A percentile compares a stretch with the other conserved stretches of the same genome.
Conservation (phyloP, 1,140 invertebrate species). For the Mylabris phalerata region DNA sequence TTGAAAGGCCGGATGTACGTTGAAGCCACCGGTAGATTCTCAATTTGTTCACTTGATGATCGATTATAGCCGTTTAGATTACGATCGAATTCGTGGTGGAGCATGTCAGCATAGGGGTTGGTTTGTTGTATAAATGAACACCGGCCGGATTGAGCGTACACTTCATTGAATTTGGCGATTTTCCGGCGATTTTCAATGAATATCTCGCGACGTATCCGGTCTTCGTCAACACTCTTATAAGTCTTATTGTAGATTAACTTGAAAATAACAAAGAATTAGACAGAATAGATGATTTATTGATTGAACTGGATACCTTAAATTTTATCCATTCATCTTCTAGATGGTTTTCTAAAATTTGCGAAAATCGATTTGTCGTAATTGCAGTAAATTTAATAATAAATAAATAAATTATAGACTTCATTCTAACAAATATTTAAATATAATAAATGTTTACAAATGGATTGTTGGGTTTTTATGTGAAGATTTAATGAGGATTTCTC, state of each 20-base stretch:
- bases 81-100: slow-evolving; percentile 11
- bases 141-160: slow-evolving; percentile 6
- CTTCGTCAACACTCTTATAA: slow-evolving; percentile 55
- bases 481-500: too few species aligned
- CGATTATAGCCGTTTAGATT: slow-evolving; percentile 4
- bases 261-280: too few species aligned
- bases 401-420: too few species aligned
- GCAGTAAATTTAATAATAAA: too few species aligned
- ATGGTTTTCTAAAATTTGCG: background rate
- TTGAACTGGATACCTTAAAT: background rate
- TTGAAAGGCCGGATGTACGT: background rate
- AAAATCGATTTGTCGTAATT: too few species aligned
- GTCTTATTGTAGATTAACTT: slow-evolving; percentile 43
- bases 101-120: slow-evolving; percentile 18
- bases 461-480: too few species aligned
- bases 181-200: slow-evolving; percentile 14
- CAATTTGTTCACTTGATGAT: background rate
- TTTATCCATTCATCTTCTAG: background rate
- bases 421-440: too few species aligned
- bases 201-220: slow-evolving; percentile 67
- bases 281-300: too few species aligned
- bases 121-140: slow-evolving; percentile 13
- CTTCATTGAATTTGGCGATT: slow-evolving; percentile 19
- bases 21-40: background rate
- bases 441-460: too few species aligned